Percentiles rank a stretch among this genome's conserved stretches.
Evolutionary conservation across 2,113 vertebrate genomes (phyloP).

Genomic region (pig (Sus scrofa)): T2T-Sscrofa CM000830.6:105854001-105854500

Average conservation of each 20-base stretch:
- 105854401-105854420: neutral
- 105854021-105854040: neutral
- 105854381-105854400: neutral
- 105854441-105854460: neutral
- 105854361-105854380: neutral
- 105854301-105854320: neutral
- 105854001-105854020: neutral
- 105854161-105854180: neutral
- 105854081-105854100: neutral
- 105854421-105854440: neutral
- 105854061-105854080: neutral
- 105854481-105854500: neutral
- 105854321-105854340: neutral
- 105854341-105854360: neutral
- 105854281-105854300: neutral
- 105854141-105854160: conserved; percentile 11
- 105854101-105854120: neutral
- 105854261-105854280: neutral
- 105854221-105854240: conserved; percentile 24
- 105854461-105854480: neutral
- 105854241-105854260: neutral
- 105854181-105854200: neutral
- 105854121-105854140: neutral
- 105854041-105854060: neutral
- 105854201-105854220: neutral